Conservation (phyloP, 2,888 invertebrate species). For the Ptilodon capucinus region DNA sequence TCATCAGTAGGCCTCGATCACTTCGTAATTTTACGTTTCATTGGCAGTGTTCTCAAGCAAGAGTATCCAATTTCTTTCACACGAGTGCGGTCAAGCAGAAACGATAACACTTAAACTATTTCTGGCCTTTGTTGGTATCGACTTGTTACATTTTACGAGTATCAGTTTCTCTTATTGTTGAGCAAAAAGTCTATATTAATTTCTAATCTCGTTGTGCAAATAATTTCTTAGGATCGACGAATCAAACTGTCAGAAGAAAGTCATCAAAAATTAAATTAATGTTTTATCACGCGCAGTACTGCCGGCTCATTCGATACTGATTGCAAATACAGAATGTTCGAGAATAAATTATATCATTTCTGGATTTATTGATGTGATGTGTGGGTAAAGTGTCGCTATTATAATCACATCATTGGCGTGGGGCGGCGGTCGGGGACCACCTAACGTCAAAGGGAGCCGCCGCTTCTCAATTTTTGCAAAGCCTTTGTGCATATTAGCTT, state of each 20-base stretch:
- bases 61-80: constrained; percentile 74
- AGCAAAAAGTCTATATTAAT: constrained; percentile 41
- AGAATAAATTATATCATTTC: constrained; percentile 42
- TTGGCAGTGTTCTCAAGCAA: constrained; percentile 70
- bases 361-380: constrained; percentile 58
- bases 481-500: constrained; percentile 61
- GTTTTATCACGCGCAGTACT: constrained; percentile 51
- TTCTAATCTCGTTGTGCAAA: constrained; percentile 17
- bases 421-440: constrained; percentile 64
- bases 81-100: constrained; percentile 64
- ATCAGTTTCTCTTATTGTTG: constrained; percentile 28
- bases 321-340: constrained; percentile 44
- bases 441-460: constrained; percentile 78
- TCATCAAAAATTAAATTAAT: constrained; percentile 63
- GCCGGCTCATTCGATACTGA: constrained; percentile 40
- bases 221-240: constrained; percentile 28
- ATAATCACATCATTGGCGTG: constrained; percentile 74
- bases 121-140: constrained; percentile 50
- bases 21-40: constrained; percentile 73
- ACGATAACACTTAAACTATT: constrained; percentile 68
- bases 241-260: constrained; percentile 46
- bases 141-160: constrained; percentile 45
- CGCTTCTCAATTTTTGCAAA: constrained; percentile 72
- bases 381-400: constrained; percentile 75
- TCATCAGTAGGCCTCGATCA: constrained; percentile 57